A percentile compares a stretch with the other conserved stretches of the same genome.
These are phyloP conservation scores for Lathamus discolor DNA, from an alignment of 2,113 vertebrate genomes.

Conservation along the genomic window DNA sequence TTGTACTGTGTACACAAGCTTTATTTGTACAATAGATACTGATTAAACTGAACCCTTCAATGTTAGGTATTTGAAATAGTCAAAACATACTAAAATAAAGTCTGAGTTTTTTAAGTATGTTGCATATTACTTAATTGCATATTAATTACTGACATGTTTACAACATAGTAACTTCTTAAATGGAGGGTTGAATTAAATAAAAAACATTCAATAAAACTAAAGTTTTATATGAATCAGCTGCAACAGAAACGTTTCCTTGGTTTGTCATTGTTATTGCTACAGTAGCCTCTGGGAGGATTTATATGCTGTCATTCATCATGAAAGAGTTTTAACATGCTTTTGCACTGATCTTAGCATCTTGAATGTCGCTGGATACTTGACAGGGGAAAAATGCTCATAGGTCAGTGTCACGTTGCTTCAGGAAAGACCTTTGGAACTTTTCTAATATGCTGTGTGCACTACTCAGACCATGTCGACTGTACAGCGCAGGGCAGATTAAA, in stretches of 20 bases:
- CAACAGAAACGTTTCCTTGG: not conserved
- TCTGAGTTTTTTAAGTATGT: not conserved
- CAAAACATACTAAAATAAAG: not conserved
- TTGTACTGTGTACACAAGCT: constrained; percentile 1
- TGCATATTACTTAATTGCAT: not conserved
- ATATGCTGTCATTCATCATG: not conserved
- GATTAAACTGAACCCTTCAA: not conserved
- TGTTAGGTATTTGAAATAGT: not conserved
- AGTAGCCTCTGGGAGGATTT: not conserved
- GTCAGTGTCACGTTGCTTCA: not conserved
- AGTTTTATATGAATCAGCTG: not conserved
- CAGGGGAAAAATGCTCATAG: not conserved
- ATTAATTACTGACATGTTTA: not conserved
- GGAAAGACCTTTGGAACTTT: not conserved
- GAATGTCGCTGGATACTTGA: not conserved
- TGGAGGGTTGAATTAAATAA: not conserved
- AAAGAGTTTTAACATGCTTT: not conserved
- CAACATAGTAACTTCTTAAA: not conserved
- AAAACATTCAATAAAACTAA: not conserved
- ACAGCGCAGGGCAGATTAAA: not conserved
- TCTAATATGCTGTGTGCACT: not conserved
- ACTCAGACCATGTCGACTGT: not conserved
- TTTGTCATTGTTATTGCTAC: not conserved
- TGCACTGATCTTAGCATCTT: not conserved
- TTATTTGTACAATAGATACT: constrained; percentile 15